Conservation (phyloP, 2,888 invertebrate species). For the Epistrophe eligans region DNA sequence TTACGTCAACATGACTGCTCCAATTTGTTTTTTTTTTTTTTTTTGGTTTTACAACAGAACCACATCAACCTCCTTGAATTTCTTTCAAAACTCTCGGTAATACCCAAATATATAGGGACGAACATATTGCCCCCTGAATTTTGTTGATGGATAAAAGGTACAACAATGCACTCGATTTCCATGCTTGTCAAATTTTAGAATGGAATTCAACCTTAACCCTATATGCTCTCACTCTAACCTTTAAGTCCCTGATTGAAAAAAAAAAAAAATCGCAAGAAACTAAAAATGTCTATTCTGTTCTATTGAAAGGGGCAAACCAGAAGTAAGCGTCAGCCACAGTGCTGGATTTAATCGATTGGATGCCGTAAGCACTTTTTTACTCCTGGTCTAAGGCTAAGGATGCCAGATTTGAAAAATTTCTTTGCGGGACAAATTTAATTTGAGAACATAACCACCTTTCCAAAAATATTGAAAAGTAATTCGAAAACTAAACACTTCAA, state of each 20-base stretch:
- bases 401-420: no score
- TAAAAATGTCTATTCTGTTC: conserved; percentile 41
- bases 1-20: conserved; percentile 56
- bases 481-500: no score
- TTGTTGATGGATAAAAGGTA: conserved; percentile 25
- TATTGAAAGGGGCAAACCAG: conserved; percentile 27
- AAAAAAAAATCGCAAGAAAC: not conserved
- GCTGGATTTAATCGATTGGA: not conserved
- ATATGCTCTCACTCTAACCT: not conserved
- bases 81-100: conserved; percentile 18
- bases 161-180: conserved; percentile 51
- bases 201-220: conserved; percentile 6
- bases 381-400: no score
- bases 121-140: conserved; percentile 37
- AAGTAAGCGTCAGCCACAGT: not conserved
- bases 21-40: conserved; percentile 28
- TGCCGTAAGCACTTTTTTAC: not conserved
- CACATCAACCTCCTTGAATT: conserved; percentile 28
- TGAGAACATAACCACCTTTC: no score
- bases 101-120: conserved; percentile 31
- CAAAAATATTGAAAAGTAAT: no score
- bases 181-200: conserved; percentile 21
- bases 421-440: no score
- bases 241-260: not conserved
- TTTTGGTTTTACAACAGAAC: conserved; percentile 25